Percentiles rank a stretch among this genome's conserved stretches.
Evolutionary conservation across 2,888 invertebrate species (phyloP).

Genomic region (Ophion costatus): DNA sequence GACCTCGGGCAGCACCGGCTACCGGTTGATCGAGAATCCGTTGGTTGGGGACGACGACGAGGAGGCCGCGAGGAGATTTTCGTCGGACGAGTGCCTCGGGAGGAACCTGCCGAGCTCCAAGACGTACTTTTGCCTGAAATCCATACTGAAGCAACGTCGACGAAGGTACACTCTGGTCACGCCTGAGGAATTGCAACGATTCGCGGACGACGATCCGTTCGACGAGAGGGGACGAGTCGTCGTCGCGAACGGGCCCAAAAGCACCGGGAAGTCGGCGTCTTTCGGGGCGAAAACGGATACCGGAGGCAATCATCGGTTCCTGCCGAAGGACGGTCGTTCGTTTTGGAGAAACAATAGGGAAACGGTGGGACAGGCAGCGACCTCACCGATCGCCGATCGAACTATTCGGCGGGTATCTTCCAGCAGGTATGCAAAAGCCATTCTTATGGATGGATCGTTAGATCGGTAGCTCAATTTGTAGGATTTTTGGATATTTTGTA

Average conservation of each 20-base stretch:
- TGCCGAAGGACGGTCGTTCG: constrained; percentile 41
- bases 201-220: constrained; percentile 53
- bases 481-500: no score
- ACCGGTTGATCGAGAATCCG: constrained; percentile 76
- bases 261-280: constrained; percentile 35
- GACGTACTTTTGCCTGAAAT: constrained; percentile 80
- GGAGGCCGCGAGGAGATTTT: constrained; percentile 7
- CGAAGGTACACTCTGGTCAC: constrained; percentile 79
- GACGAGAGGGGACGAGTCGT: constrained; percentile 4
- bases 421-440: constrained; percentile 49
- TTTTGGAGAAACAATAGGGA: constrained; percentile 55
- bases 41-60: constrained; percentile 69
- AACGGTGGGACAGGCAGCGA: neutral
- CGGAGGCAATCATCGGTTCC: constrained; percentile 53
- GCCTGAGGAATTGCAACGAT: constrained; percentile 71
- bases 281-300: constrained; percentile 8
- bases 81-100: constrained; percentile 20
- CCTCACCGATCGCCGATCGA: constrained; percentile 24
- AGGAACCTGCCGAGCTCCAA: constrained; percentile 75
- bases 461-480: neutral
- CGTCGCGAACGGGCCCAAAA: neutral
- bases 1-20: constrained; percentile 33
- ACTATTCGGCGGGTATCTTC: constrained; percentile 49
- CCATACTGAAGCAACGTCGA: constrained; percentile 80
- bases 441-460: neutral